A percentile compares a stretch with the other conserved stretches of the same genome.
phyloP scores from a whole-genome alignment of 2,888 invertebrate species.

The Eilema griseolum region DNA sequence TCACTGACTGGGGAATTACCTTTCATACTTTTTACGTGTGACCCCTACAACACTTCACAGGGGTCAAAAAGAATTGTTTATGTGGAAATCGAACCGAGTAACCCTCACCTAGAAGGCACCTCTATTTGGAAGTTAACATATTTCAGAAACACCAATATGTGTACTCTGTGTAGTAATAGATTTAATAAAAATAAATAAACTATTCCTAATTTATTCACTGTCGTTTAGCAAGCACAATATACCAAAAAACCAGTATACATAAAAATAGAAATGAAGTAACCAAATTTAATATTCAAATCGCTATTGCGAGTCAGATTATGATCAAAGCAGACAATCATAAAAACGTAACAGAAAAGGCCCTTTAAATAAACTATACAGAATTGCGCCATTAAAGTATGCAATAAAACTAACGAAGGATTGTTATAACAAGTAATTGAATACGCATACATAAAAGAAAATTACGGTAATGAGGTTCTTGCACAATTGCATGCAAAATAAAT shows the following conservation, averaged over 20 bases:
- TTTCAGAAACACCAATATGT: too few species aligned
- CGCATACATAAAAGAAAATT: constrained; percentile 34
- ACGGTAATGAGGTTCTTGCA: constrained; percentile 40
- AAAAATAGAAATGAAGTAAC: constrained; percentile 15
- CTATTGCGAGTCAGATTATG: constrained; percentile 17
- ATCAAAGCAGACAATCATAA: constrained; percentile 17
- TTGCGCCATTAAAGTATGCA: constrained; percentile 13
- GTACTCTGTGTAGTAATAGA: too few species aligned
- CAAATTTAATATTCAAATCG: constrained; percentile 19
- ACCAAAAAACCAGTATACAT: not conserved
- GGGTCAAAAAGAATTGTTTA: too few species aligned
- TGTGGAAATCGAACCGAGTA: too few species aligned
- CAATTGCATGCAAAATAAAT: constrained; percentile 20
- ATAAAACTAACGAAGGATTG: constrained; percentile 26
- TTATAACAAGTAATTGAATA: constrained; percentile 30
- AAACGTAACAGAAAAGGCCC: constrained; percentile 8
- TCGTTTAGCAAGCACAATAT: not conserved
- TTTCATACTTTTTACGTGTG: too few species aligned
- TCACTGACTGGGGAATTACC: too few species aligned
- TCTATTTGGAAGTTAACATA: too few species aligned
- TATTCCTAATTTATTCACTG: constrained; percentile 2
- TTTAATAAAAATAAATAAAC: not conserved
- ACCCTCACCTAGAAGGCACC: too few species aligned
- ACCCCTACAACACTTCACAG: too few species aligned
- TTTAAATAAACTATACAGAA: constrained; percentile 11